A percentile compares a stretch with the other conserved stretches of the same genome.
Evolutionary conservation across 2,797 vertebrate species (phyloP).

Genomic region (Synaphobranchus kaupii): DNA sequence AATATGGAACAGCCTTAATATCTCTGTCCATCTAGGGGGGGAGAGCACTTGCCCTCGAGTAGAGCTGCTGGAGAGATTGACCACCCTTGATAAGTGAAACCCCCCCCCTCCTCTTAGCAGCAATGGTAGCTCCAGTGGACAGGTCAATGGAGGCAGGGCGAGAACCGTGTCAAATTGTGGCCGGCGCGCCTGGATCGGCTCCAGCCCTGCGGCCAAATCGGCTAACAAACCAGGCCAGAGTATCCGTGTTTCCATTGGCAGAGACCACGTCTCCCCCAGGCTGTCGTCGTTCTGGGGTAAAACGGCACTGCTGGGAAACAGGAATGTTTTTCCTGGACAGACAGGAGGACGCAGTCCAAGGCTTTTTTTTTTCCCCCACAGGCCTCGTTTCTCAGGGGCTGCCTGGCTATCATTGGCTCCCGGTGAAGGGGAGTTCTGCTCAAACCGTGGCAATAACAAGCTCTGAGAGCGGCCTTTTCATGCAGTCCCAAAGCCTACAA

Average conservation of each 20-base stretch:
- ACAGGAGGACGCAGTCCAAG: conserved; percentile 59
- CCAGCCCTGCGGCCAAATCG: conserved; percentile 64
- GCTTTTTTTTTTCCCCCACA: conserved; percentile 52
- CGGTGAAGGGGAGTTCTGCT: background rate
- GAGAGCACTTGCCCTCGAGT: background rate
- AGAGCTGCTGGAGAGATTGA: background rate
- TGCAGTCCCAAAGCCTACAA: background rate
- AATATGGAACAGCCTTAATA: background rate
- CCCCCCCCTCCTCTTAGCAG: background rate
- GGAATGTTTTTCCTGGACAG: conserved; percentile 57
- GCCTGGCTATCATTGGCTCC: conserved; percentile 43
- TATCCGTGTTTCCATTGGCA: conserved; percentile 71
- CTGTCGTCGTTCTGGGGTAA: conserved; percentile 64
- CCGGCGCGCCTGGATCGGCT: conserved; percentile 46
- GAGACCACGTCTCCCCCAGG: conserved; percentile 50
- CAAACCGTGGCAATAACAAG: background rate
- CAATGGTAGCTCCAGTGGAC: background rate
- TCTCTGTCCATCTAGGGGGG: background rate
- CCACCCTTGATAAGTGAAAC: background rate
- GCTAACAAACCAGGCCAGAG: conserved; percentile 59
- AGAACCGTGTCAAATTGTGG: conserved; percentile 45
- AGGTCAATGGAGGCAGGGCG: background rate
- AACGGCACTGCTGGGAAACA: conserved; percentile 72
- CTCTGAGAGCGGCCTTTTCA: background rate
- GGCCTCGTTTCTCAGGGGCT: conserved; percentile 48